phyloP scores from a whole-genome alignment of 1,140 invertebrate genomes.

The Physella acuta region DNA sequence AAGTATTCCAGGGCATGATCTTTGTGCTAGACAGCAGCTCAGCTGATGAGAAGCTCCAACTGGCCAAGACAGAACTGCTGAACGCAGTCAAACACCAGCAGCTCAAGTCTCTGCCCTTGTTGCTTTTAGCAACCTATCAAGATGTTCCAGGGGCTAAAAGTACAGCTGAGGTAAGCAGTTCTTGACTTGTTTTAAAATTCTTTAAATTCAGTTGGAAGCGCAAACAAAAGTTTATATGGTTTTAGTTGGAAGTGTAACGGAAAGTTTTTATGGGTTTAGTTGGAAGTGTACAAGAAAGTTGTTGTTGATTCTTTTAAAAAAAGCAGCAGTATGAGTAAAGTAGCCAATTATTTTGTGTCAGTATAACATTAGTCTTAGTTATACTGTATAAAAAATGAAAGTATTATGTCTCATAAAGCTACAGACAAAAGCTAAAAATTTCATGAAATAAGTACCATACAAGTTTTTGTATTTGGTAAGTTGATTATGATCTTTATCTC shows the following conservation, averaged over 20 bases:
- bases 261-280: neutral
- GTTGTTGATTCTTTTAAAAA: conserved; percentile 1
- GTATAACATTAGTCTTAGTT: neutral
- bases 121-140: conserved; percentile 45
- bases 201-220: neutral
- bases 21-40: conserved; percentile 49
- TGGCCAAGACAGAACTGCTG: conserved; percentile 40
- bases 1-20: conserved; percentile 48
- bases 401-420: neutral
- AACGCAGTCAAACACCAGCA: conserved; percentile 44
- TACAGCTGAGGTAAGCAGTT: conserved; percentile 37
- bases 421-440: neutral
- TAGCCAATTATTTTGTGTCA: neutral
- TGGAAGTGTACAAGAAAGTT: neutral
- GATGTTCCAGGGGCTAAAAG: conserved; percentile 41
- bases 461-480: neutral
- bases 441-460: neutral
- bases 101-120: conserved; percentile 45
- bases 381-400: too few species aligned
- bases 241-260: neutral
- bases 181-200: neutral
- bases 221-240: neutral
- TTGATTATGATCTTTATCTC: neutral
- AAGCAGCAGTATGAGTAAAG: neutral
- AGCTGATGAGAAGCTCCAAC: conserved; percentile 37